Conservation (phyloP, 2,797 vertebrate species). For the Sebastes paucispinis region DNA sequence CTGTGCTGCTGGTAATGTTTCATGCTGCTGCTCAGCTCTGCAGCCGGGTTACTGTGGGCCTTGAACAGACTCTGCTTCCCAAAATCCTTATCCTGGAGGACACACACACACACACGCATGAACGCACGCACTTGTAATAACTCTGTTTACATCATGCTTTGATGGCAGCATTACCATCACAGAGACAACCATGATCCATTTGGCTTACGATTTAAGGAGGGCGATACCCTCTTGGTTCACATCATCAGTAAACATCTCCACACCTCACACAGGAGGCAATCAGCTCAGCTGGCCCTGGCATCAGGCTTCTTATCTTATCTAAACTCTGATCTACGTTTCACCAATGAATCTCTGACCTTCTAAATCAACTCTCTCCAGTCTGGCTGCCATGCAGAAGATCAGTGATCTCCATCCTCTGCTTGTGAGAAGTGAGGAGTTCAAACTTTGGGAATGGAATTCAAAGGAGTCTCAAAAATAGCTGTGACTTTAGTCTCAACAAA, state of each 20-base stretch:
- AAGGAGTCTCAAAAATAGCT: too few species aligned
- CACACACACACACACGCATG: not conserved
- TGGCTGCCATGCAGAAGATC: not conserved
- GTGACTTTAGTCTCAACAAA: too few species aligned
- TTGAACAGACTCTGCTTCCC: constrained; percentile 68
- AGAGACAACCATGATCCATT: not conserved
- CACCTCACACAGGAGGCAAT: not conserved
- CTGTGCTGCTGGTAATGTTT: constrained; percentile 77
- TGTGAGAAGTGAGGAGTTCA: not conserved
- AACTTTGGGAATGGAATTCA: too few species aligned
- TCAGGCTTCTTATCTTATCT: not conserved
- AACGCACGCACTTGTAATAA: too few species aligned
- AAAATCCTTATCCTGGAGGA: constrained; percentile 86
- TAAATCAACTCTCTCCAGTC: too few species aligned
- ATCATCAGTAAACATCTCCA: not conserved
- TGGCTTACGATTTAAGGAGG: not conserved
- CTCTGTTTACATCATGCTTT: too few species aligned
- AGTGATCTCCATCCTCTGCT: not conserved
- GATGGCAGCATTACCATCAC: not conserved
- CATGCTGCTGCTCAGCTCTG: constrained; percentile 78
- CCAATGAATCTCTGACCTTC: too few species aligned
- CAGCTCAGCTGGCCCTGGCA: too few species aligned
- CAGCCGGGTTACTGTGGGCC: constrained; percentile 83
- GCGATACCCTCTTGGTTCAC: too few species aligned
- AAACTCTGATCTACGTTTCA: too few species aligned